Conservation (phyloP, 1,140 invertebrate genomes). For the Melitaea cinxia region DNA sequence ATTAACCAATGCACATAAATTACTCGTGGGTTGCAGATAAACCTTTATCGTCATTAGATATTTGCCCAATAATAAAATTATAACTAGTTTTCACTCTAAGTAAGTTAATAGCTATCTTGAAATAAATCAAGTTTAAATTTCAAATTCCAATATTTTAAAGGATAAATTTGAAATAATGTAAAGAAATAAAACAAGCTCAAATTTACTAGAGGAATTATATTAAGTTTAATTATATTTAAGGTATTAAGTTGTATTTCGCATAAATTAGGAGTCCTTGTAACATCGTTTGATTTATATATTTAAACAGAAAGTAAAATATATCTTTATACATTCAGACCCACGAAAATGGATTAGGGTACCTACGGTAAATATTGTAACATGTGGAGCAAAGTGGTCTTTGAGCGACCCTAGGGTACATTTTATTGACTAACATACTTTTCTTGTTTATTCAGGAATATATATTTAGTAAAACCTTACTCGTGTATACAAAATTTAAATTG, state of each 20-base stretch:
- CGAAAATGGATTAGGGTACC: conserved; percentile 36
- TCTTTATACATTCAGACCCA: conserved; percentile 38
- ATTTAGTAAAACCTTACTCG: not conserved
- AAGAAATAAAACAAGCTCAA: too few species aligned
- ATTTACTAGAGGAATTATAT: not conserved
- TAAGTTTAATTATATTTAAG: not conserved
- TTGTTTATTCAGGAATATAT: conserved; percentile 30
- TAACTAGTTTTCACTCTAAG: too few species aligned
- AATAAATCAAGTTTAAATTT: too few species aligned
- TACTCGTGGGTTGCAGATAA: too few species aligned
- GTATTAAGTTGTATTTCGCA: not conserved
- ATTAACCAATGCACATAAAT: too few species aligned
- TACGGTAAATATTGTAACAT: conserved; percentile 50
- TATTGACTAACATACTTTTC: conserved; percentile 38
- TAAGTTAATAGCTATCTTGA: too few species aligned
- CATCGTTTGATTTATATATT: conserved; percentile 32
- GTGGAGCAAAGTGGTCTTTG: conserved; percentile 42
- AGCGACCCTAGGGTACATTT: conserved; percentile 42
- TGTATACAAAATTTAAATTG: not conserved
- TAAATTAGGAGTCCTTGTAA: conserved; percentile 8
- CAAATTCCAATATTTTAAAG: too few species aligned
- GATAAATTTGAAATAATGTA: too few species aligned
- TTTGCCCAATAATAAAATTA: too few species aligned
- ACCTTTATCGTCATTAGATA: too few species aligned
- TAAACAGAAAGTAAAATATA: conserved; percentile 38